These are phyloP conservation scores for Tolypeutes matacus DNA, from an alignment of 2,797 vertebrate species.

Conservation along the genomic window DNA sequence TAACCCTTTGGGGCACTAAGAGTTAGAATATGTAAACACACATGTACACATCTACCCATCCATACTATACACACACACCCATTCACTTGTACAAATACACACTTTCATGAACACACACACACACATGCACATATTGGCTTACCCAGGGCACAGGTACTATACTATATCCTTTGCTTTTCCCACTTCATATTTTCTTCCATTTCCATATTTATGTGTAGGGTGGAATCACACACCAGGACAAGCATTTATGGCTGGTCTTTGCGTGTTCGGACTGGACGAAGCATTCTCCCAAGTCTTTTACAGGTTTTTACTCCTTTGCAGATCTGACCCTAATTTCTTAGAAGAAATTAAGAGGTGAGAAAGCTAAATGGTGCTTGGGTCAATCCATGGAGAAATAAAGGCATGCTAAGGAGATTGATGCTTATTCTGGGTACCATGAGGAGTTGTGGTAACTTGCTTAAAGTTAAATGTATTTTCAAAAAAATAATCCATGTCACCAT, in stretches of 20 bases:
- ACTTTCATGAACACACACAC: not conserved
- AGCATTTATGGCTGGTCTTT: not conserved
- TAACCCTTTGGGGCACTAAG: not conserved
- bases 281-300: not conserved
- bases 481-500: not conserved
- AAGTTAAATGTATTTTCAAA: not conserved
- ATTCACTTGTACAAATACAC: too few relatives aligned
- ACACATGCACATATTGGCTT: not conserved
- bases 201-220: not conserved
- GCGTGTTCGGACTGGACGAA: not conserved
- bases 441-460: not conserved
- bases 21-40: not conserved
- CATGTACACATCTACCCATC: not conserved
- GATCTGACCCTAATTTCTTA: not conserved
- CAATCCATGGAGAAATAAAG: not conserved
- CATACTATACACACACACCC: not conserved
- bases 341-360: not conserved
- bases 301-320: not conserved
- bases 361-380: not conserved
- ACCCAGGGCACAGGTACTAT: not conserved
- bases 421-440: not conserved
- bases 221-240: not conserved
- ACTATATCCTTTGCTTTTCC: not conserved
- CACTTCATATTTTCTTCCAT: not conserved
- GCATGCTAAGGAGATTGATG: not conserved